Conservation (phyloP, 2,113 vertebrate species). For the Pangasianodon gigas region DNA sequence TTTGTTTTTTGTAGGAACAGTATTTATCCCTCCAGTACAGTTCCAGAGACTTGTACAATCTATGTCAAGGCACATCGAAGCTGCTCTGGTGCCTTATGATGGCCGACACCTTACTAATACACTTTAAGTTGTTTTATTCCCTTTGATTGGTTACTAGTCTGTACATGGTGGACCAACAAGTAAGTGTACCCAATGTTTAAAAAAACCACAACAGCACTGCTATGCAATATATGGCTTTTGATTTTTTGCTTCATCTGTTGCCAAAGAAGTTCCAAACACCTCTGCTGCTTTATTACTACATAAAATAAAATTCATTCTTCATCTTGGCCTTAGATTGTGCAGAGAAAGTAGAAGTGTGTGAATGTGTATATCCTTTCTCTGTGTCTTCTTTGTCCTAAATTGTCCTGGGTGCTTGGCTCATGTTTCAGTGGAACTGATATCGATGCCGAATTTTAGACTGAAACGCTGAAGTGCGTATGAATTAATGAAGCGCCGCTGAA, state of each 20-base stretch:
- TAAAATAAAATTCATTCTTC: not conserved
- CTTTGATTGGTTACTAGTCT: not conserved
- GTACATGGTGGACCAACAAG: not conserved
- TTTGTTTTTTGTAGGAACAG: not conserved
- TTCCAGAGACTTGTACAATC: not conserved
- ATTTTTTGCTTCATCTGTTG: not conserved
- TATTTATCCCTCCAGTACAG: not conserved
- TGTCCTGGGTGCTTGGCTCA: conserved; percentile 57
- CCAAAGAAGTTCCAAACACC: not conserved
- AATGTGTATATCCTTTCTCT: not conserved
- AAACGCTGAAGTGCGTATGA: conserved; percentile 56
- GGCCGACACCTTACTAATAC: too few species aligned
- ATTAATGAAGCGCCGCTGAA: conserved; percentile 57
- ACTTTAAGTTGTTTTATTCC: not conserved
- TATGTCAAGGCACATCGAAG: not conserved
- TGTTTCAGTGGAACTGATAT: conserved; percentile 62
- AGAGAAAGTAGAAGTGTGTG: not conserved
- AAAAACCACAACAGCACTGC: not conserved
- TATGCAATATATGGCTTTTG: not conserved
- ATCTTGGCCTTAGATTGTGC: not conserved
- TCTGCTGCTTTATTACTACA: not conserved
- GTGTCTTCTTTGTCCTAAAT: not conserved
- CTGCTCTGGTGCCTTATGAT: not conserved
- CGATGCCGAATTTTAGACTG: conserved; percentile 63
- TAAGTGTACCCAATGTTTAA: not conserved